Percentiles rank a stretch among this genome's conserved stretches.
Conservation (phyloP, 2,888 invertebrate species). For the Pasiphila rectangulata region DNA sequence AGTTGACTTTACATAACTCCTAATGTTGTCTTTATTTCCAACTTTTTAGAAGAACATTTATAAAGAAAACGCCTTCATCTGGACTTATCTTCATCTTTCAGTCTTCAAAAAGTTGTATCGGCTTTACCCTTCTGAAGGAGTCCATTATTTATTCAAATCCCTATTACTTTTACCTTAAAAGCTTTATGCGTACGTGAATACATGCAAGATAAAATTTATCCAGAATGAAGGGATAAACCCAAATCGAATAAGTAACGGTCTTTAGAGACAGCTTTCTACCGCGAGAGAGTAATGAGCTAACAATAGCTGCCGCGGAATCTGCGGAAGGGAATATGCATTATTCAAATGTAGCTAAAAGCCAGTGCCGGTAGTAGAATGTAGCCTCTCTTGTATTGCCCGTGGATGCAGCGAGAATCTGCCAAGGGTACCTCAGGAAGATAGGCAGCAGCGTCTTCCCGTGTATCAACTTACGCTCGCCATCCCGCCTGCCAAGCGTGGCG, state of each 20-base stretch:
- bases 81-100: too few relatives aligned
- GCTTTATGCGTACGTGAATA: not conserved
- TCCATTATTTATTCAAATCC: not conserved
- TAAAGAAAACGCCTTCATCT: not conserved
- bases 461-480: too few relatives aligned
- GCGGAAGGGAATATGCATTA: too few relatives aligned
- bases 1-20: too few relatives aligned
- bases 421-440: too few relatives aligned
- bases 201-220: conserved; percentile 11
- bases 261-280: conserved; percentile 6
- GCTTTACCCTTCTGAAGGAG: not conserved
- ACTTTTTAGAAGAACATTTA: not conserved
- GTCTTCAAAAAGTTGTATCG: not conserved
- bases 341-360: too few relatives aligned
- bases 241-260: conserved; percentile 19
- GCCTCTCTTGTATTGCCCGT: too few relatives aligned
- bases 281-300: not conserved
- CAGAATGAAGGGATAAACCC: conserved; percentile 7
- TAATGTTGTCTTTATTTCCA: not conserved
- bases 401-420: too few relatives aligned
- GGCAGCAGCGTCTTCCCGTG: too few relatives aligned
- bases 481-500: too few relatives aligned
- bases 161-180: not conserved
- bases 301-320: not conserved
- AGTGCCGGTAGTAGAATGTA: too few relatives aligned